Base-by-base conservation (phyloP, 1,140 invertebrate species). In the Scaptomyza hsui region DNA sequence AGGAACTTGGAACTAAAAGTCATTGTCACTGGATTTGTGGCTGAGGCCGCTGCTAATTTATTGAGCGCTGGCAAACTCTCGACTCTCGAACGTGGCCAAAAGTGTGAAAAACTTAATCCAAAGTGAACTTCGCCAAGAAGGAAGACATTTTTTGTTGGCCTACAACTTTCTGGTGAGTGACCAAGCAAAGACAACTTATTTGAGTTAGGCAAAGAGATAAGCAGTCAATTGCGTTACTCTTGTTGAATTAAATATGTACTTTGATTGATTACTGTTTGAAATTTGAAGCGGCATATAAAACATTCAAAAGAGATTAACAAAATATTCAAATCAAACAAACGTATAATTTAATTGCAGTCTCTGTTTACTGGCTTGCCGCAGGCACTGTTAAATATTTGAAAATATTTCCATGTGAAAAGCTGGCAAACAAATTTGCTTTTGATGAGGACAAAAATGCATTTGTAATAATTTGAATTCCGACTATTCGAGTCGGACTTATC, bases 351-450 rank as follows among this genome's bases (percentile, higher is more conserved):
- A 4, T 24, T 24, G 4, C 4, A 6, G 24, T 35, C 32, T 55
- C 32, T 15, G 39, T 41, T 56, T 37, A 26, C 12, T n/a, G 3
- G n/a, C 12, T n/a, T 19, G 44, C 35, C 37, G 19, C 15, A 44
- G 51, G 75, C 57, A 80, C 59, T 80, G 53, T 56, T 62, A 83
- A 78, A 83, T 81, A 80, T 81, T 80, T 81, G 44, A 42, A 55
- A 65, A 60, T 29, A 29, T 47, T 60, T 72, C 42, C 56, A 47
- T 53, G 47, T 35, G 18, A 42, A 78, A 45, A 62, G 47, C 55
- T 53, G 19, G 21, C 55, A 69, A 73, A 77, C 64, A 67, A 78
- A 71, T 77, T 62, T 64, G 51, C 39, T 41, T 44, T 62, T 62
- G 62, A 56, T 41, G 45, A 49, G 24, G 13, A 21, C 60, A 64